Base-by-base conservation (phyloP, 2,797 vertebrate species). In the Muraenolepis orangiensis region DNA sequence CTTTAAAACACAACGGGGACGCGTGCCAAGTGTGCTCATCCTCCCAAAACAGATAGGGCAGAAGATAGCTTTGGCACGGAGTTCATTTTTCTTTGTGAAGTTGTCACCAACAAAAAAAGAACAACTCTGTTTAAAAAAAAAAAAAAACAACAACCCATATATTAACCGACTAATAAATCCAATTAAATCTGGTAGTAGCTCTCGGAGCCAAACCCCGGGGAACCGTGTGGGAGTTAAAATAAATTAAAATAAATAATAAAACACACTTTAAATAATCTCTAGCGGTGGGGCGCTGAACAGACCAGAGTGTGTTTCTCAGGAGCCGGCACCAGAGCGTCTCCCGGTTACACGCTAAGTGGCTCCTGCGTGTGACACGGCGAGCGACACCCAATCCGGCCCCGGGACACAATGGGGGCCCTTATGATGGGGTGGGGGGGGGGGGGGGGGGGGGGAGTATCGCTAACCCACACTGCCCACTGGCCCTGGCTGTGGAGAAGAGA, bases 241-340 rank as follows among this genome's bases (percentile, higher is more conserved):
- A 46, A 13, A 46, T 14, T 16, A 1, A 46, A 78, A 85, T 3
- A 46, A 78, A 85, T 76, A 74, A 74, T 81, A 67, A 78, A 86
- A 40, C 18, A 10, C 42, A 40, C 28, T 3, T 46, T 5, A 32
- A 23, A 57, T 57, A 72, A 34, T 40, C 28, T 26, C 28, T 1
- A 23, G 61, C 72, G 18, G 32, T 28, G 42, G 6, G 16, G 38
- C 29, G 8, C 66, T 31, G 66, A 68, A 6, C 28, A 67, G 66
- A 67, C 4, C 28, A 46, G 86, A 85, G 90, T 78, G 81, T 78
- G 83, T 91, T 89, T 91, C 73, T 89, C 85, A 87, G 85, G 85
- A 87, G 89, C 89, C 87, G 90, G 91, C 90, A 93, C 89, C 91
- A 93, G 88, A 91, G 90, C 83, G 92, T 89, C 91, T 90, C 91